Base-by-base conservation (phyloP, 2,113 vertebrate species). In the Phycodurus eques region DNA sequence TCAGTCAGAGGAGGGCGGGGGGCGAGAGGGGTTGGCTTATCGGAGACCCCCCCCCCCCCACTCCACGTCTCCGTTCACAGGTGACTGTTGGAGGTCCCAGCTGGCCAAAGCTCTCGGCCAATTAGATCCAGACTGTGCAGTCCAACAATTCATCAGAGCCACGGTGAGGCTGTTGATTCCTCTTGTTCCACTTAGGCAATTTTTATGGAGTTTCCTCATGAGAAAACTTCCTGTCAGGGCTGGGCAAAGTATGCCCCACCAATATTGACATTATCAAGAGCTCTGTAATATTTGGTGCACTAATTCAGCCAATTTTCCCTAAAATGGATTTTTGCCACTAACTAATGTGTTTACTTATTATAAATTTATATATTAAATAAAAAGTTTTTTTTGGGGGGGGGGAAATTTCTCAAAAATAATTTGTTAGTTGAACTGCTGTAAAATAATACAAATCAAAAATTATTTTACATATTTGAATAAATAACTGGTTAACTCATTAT, bases 31-130 rank as follows among this genome's bases (percentile, higher is more conserved):
- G 44, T 35, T 42, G 20, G 15, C 19, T n/a, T 14, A 20, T 64
- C 43, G 42, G 63, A 15, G 12, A 31, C n/a, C 20, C 33, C 31
- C 42, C 17, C 15, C 33, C 33, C 61, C 11, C 17, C 39, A 5
- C 42, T 27, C 44, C 44, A 67, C 15, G 2, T 49, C 53, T 69
- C 53, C 67, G 20, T 42, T 69, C 53, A 69, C 68, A 69, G 68
- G 68, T 57, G 68, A 57, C 53, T 69, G 68, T 57, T 56, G 51
- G 53, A 39, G 68, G 68, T 69, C 68, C 68, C 53, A 57, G 53
- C 53, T 69, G 68, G 68, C 68, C 51, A 46, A 13, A 22, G 67
- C 31, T 56, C 27, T 69, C 15, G 35, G 51, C 20, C 35, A 33
- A 69, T 69, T 57, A 69, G 31, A 44, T 69, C 39, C 68, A 42